Percentiles rank a stretch among this genome's conserved stretches.
Conservation (phyloP, 2,113 vertebrate genomes). For the Xiphias gladius region DNA sequence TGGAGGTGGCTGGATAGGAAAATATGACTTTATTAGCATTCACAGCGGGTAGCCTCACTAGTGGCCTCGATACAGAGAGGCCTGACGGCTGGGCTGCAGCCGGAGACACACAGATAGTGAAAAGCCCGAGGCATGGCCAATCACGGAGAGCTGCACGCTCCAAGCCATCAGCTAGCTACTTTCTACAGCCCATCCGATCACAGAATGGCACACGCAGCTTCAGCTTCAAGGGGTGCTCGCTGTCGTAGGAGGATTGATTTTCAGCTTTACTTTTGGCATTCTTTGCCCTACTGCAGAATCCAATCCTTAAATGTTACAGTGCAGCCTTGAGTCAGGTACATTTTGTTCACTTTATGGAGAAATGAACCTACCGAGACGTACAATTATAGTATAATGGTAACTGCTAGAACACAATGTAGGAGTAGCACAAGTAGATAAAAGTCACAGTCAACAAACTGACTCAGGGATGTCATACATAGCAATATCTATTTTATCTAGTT, state of each 20-base stretch:
- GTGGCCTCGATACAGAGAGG: conserved; percentile 50
- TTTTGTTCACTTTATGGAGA: background rate
- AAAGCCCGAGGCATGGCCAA: conserved; percentile 44
- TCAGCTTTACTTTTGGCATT: conserved; percentile 43
- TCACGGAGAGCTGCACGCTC: conserved; percentile 27
- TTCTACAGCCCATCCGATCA: conserved; percentile 61
- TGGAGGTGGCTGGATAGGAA: conserved; percentile 49
- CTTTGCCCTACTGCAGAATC: conserved; percentile 51
- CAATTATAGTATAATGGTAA: background rate
- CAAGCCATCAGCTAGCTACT: conserved; percentile 60
- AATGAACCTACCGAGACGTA: background rate
- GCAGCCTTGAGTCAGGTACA: background rate
- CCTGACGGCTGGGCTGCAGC: conserved; percentile 51
- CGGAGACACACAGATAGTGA: conserved; percentile 44
- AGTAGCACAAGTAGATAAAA: background rate
- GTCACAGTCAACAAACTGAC: background rate
- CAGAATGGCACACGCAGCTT: conserved; percentile 68
- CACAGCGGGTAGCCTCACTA: conserved; percentile 43
- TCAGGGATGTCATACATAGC: background rate
- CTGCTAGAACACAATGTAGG: background rate
- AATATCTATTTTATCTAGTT: background rate
- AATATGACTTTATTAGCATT: conserved; percentile 73
- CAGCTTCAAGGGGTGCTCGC: conserved; percentile 30
- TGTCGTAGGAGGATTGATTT: conserved; percentile 48
- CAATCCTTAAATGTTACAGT: conserved; percentile 13